These are phyloP conservation scores for Ennomos quercinarius DNA, from an alignment of 2,888 invertebrate genomes.

Conservation along the genomic window DNA sequence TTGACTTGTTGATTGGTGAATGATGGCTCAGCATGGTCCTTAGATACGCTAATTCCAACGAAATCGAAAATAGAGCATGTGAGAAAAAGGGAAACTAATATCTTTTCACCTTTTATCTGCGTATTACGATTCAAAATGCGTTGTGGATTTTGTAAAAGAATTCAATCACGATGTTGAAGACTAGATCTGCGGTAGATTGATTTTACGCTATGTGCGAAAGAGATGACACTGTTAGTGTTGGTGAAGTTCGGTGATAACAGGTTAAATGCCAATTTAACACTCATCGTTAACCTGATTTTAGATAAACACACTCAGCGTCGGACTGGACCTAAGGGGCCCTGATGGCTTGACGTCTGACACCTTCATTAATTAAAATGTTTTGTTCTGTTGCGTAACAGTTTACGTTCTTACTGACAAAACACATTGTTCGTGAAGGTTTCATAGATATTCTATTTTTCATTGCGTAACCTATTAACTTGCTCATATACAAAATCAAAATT, in stretches of 20 bases:
- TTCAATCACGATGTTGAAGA: neutral
- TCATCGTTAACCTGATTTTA: no score
- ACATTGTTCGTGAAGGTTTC: no score
- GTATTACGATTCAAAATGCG: conserved; percentile 16
- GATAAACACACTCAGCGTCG: no score
- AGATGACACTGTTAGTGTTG: conserved; percentile 28
- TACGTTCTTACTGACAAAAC: no score
- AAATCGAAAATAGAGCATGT: conserved; percentile 9
- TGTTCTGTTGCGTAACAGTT: neutral
- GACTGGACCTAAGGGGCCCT: no score
- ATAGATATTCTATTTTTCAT: no score
- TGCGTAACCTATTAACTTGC: no score
- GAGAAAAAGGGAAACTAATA: neutral
- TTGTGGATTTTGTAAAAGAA: conserved; percentile 11
- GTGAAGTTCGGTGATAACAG: conserved; percentile 16
- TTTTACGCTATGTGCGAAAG: conserved; percentile 29
- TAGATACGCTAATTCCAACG: conserved; percentile 2
- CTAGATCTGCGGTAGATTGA: conserved; percentile 26
- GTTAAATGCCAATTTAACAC: conserved; percentile 8
- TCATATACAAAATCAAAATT: no score
- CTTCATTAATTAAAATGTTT: neutral
- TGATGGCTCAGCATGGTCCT: no score
- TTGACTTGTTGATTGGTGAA: no score
- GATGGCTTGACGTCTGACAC: no score
- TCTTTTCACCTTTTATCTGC: conserved; percentile 1